These are phyloP conservation scores for Cerastoderma edule DNA, from an alignment of 2,888 invertebrate species.

Conservation along the genomic window DNA sequence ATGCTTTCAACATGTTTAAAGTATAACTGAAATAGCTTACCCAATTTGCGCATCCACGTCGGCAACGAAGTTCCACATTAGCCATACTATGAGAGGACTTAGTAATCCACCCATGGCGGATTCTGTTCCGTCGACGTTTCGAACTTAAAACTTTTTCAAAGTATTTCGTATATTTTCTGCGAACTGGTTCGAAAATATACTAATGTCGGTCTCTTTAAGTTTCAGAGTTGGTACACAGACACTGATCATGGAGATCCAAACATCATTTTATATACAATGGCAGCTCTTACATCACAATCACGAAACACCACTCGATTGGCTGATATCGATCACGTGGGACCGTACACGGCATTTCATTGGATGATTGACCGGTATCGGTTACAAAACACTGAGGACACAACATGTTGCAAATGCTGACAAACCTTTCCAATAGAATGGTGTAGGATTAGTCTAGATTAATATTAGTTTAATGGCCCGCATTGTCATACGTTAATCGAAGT, in stretches of 20 bases:
- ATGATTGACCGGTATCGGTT: background rate
- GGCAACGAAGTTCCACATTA: background rate
- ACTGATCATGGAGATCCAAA: too few relatives aligned
- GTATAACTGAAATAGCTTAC: background rate
- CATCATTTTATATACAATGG: background rate
- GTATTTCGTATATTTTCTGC: background rate
- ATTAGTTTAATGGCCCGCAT: slow-evolving; percentile 12
- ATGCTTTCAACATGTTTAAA: too few relatives aligned
- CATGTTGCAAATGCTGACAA: slow-evolving; percentile 30
- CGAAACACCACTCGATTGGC: background rate
- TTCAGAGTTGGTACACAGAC: too few relatives aligned
- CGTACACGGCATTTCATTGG: background rate
- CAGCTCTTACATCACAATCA: background rate
- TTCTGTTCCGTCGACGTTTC: background rate
- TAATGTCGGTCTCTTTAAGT: too few relatives aligned
- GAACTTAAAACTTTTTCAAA: background rate
- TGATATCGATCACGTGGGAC: background rate
- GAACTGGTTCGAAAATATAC: too few relatives aligned
- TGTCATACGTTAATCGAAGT: slow-evolving; percentile 3
- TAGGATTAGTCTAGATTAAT: slow-evolving; percentile 18
- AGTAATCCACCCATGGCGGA: slow-evolving; percentile 22
- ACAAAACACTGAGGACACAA: slow-evolving; percentile 3
- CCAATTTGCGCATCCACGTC: background rate
- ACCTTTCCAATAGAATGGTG: slow-evolving; percentile 3
- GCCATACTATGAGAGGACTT: slow-evolving; percentile 2